Conservation (phyloP, 2,113 vertebrate species). For the Mastomys natalensis region DNA sequence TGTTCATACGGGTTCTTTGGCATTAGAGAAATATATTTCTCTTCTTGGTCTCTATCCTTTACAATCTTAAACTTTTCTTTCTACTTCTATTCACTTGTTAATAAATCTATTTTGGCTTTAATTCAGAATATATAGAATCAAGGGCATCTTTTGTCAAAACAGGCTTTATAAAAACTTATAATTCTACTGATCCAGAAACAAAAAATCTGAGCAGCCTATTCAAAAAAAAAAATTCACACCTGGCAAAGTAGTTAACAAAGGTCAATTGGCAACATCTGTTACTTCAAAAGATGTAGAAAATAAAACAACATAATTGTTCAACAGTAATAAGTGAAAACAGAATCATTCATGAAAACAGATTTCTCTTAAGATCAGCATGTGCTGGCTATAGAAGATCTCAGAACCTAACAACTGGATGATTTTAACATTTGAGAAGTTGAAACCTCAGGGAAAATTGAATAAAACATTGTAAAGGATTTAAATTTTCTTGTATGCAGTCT, state of each 20-base stretch:
- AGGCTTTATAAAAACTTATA: slow-evolving; percentile 48
- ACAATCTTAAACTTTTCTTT: neutral
- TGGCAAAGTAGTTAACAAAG: slow-evolving; percentile 62
- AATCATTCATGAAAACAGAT: slow-evolving; percentile 40
- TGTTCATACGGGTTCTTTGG: neutral
- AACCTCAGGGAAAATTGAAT: slow-evolving; percentile 52
- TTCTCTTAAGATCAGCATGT: slow-evolving; percentile 24
- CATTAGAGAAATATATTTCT: neutral
- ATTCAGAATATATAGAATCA: slow-evolving; percentile 1
- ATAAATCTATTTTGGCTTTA: neutral
- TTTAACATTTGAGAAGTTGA: slow-evolving; percentile 63
- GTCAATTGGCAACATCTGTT: slow-evolving; percentile 70
- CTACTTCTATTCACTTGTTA: neutral
- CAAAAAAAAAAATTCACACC: slow-evolving; percentile 60
- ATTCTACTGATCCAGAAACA: slow-evolving; percentile 33
- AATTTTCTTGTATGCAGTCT: neutral
- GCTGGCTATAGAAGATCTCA: slow-evolving; percentile 1
- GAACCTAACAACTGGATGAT: slow-evolving; percentile 61
- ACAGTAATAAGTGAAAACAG: slow-evolving; percentile 63
- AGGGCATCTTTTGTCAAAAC: slow-evolving; percentile 50
- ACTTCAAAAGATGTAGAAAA: neutral
- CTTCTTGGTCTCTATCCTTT: neutral
- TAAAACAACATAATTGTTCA: slow-evolving; percentile 64
- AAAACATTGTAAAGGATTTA: slow-evolving; percentile 47
- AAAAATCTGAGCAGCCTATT: slow-evolving; percentile 35